Evolutionary conservation across 1,140 invertebrate species (phyloP).

Genomic region (Dendrolimus punctatus): DNA sequence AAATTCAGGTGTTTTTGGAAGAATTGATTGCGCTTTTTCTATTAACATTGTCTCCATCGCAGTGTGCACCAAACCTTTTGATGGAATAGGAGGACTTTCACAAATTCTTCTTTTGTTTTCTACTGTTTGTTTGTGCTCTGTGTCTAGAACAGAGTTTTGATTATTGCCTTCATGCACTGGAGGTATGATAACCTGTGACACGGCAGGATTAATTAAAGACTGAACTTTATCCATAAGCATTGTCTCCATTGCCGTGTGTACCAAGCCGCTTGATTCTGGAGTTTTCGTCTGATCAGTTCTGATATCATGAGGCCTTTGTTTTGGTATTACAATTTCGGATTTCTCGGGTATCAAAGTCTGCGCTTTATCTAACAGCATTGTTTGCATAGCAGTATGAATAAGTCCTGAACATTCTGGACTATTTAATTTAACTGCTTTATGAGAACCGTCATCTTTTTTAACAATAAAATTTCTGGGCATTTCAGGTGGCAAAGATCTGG

Average conservation of each 20-base stretch:
- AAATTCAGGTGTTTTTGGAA: slow-evolving; percentile 4
- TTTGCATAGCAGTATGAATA: slow-evolving; percentile 19
- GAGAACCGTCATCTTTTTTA: too few relatives aligned
- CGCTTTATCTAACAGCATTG: slow-evolving; percentile 20
- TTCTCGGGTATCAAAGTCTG: slow-evolving; percentile 16
- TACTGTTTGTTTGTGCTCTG: slow-evolving; percentile 7
- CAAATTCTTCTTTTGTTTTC: slow-evolving; percentile 3
- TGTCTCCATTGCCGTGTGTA: slow-evolving; percentile 21
- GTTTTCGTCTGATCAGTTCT: slow-evolving; percentile 8
- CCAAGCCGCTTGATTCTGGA: slow-evolving; percentile 12
- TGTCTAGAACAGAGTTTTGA: neutral
- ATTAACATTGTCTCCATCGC: slow-evolving; percentile 53
- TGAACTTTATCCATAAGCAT: slow-evolving; percentile 22
- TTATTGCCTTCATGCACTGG: too few relatives aligned
- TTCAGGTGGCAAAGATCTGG: slow-evolving; percentile 1
- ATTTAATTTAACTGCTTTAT: too few relatives aligned
- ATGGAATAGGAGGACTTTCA: neutral
- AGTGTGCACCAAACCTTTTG: slow-evolving; percentile 34
- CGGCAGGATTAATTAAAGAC: slow-evolving; percentile 9
- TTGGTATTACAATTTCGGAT: slow-evolving; percentile 1
- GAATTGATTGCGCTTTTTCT: slow-evolving; percentile 36
- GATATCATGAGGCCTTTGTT: neutral
- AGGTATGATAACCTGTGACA: too few relatives aligned
- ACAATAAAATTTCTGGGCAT: neutral
- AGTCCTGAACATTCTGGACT: slow-evolving; percentile 12